Percentiles rank a stretch among this genome's conserved stretches.
Conservation (phyloP, 2,888 invertebrate species). For the Cheilosia impressa region DNA sequence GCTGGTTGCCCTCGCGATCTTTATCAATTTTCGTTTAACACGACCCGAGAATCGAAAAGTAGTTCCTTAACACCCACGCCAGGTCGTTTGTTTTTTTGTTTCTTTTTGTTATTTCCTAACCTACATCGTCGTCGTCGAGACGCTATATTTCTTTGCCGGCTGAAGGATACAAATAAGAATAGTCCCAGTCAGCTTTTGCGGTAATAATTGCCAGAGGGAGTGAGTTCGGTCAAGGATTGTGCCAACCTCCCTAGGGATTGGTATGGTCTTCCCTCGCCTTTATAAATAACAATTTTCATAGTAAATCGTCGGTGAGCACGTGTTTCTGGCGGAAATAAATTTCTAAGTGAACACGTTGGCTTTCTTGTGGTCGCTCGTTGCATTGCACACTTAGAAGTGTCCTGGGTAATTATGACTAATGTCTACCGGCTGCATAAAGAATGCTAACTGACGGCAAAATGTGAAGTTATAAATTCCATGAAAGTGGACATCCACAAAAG, state of each 20-base stretch:
- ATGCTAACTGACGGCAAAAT: conserved; percentile 45
- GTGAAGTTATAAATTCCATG: conserved; percentile 48
- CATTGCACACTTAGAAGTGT: conserved; percentile 22
- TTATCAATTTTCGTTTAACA: conserved; percentile 62
- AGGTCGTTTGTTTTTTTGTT: background rate
- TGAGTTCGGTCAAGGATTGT: conserved; percentile 4
- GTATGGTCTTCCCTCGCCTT: background rate
- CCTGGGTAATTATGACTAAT: conserved; percentile 67
- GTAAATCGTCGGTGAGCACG: conserved; percentile 56
- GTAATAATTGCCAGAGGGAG: background rate
- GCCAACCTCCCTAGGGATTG: background rate
- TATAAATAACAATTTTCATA: conserved; percentile 50
- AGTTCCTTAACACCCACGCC: conserved; percentile 24
- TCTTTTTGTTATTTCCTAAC: background rate
- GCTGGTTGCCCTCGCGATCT: conserved; percentile 24
- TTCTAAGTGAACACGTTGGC: conserved; percentile 33
- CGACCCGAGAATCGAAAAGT: conserved; percentile 53
- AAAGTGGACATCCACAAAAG: conserved; percentile 31
- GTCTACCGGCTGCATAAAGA: conserved; percentile 12
- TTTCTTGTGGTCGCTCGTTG: conserved; percentile 36
- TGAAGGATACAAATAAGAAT: conserved; percentile 32
- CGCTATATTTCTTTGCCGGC: conserved; percentile 7
- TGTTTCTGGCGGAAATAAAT: conserved; percentile 59
- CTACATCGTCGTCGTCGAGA: background rate
- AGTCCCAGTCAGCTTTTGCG: background rate